These are phyloP conservation scores for Drosophila sechellia DNA, from an alignment of 1,140 invertebrate genomes.

Conservation along the genomic window DNA sequence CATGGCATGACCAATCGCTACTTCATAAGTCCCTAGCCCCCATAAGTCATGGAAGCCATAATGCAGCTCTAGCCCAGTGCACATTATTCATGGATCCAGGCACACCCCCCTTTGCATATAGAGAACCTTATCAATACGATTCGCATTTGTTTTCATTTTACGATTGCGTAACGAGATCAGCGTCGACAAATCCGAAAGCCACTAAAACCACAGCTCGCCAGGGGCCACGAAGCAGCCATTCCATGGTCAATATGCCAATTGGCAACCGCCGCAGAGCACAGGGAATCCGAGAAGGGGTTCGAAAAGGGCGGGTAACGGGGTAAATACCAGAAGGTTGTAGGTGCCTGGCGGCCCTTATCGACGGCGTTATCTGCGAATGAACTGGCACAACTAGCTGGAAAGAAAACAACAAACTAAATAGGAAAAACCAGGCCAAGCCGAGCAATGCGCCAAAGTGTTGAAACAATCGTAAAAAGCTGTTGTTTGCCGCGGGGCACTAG, in stretches of 20 bases:
- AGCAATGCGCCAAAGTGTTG: conserved; percentile 79
- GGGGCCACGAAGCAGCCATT: conserved; percentile 20
- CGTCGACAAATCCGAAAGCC: conserved; percentile 79
- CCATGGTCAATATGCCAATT: conserved; percentile 71
- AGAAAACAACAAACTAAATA: conserved; percentile 64
- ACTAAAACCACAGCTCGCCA: conserved; percentile 69
- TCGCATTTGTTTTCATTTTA: conserved; percentile 81
- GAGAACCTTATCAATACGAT: conserved; percentile 78
- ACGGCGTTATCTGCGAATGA: conserved; percentile 70
- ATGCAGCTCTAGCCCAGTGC: conserved; percentile 28
- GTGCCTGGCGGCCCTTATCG: conserved; percentile 55
- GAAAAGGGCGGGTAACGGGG: not conserved
- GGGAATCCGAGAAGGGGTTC: not conserved
- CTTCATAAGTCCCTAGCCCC: conserved; percentile 20
- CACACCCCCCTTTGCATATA: conserved; percentile 33
- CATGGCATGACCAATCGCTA: not conserved
- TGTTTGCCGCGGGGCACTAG: conserved; percentile 47
- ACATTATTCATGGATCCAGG: conserved; percentile 47
- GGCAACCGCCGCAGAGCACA: conserved; percentile 56
- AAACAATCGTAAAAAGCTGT: conserved; percentile 80
- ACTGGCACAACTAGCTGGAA: conserved; percentile 53
- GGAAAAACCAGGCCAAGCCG: conserved; percentile 31
- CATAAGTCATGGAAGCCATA: conserved; percentile 30
- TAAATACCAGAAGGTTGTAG: conserved; percentile 8
- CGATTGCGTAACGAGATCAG: conserved; percentile 81